Evolutionary conservation across 2,888 invertebrate species (phyloP).

Genomic region (Cenopis cana): DNA sequence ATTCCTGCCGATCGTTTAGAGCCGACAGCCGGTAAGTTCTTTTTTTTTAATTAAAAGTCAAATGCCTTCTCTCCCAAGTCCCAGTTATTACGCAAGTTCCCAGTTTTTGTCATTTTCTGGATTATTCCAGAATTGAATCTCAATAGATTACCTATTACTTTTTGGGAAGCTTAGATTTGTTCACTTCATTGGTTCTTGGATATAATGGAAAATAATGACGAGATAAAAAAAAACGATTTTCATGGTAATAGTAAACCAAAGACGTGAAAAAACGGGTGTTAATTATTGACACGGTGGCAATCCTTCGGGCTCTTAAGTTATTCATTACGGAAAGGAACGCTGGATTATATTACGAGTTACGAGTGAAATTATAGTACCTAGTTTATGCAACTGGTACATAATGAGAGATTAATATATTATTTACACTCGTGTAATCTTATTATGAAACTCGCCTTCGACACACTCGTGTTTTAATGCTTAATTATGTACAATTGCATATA

Average conservation of each 20-base stretch:
- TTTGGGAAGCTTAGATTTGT: conserved; percentile 7
- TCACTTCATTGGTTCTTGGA: conserved; percentile 1
- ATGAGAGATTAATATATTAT: no score
- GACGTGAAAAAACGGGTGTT: no score
- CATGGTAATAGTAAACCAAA: not conserved
- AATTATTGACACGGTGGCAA: no score
- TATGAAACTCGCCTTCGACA: no score
- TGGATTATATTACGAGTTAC: no score
- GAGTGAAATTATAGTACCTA: no score
- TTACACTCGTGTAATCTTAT: no score
- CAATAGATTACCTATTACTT: conserved; percentile 1
- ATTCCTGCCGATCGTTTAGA: conserved; percentile 2
- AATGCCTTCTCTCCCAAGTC: conserved; percentile 20
- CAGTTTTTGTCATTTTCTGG: conserved; percentile 31
- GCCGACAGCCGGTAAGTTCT: conserved; percentile 12
- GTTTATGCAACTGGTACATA: no score
- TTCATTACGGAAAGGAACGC: no score
- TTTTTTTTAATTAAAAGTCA: conserved; percentile 43
- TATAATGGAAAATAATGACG: not conserved
- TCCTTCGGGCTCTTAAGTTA: no score
- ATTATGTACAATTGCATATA: no score
- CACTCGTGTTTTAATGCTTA: no score
- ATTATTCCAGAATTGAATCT: conserved; percentile 20
- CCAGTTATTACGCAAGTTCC: conserved; percentile 32
- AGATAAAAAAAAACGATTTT: not conserved